Conservation (phyloP, 30 jellyfish, hydroid and myxozoan genomes). For the Cassiopea xamachana region DNA sequence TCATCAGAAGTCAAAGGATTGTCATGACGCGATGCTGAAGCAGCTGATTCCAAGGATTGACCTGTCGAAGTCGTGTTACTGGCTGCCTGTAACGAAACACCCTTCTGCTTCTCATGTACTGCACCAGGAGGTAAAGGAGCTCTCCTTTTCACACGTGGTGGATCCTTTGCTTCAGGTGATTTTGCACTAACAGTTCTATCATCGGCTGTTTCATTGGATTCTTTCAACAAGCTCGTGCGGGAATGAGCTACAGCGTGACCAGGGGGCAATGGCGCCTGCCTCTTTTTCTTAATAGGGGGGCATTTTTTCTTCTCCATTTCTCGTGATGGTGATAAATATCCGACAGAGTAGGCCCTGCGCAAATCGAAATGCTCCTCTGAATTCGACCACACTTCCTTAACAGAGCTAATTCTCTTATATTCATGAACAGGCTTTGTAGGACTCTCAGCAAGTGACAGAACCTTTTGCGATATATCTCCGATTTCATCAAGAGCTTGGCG, state of each 20-base stretch:
- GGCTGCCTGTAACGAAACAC: constrained; percentile 6
- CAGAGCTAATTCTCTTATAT: constrained; percentile 20
- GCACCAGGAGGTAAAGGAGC: constrained; percentile 71
- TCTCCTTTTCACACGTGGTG: constrained; percentile 36
- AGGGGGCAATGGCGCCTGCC: constrained; percentile 79
- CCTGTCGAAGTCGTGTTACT: constrained; percentile 24
- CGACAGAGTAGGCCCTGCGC: constrained; percentile 57
- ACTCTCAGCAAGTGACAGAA: constrained; percentile 59
- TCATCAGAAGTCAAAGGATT: constrained; percentile 11
- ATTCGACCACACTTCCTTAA: background rate
- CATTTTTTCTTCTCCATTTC: constrained; percentile 8
- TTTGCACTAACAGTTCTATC: constrained; percentile 40
- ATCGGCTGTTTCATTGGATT: constrained; percentile 23
- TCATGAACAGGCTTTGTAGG: constrained; percentile 23
- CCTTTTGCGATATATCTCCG: constrained; percentile 58
- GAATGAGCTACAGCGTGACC: constrained; percentile 9
- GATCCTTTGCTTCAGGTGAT: background rate
- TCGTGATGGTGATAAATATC: constrained; percentile 10
- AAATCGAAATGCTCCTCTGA: constrained; percentile 20
- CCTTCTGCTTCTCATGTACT: background rate
- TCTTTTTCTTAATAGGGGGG: constrained; percentile 31
- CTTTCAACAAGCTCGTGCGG: constrained; percentile 17
- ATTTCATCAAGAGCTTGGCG: constrained; percentile 65
- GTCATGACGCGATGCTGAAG: background rate
- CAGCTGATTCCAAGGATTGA: constrained; percentile 6